A percentile compares a stretch with the other conserved stretches of the same genome.
Conservation (phyloP, 2,113 vertebrate species). For the Podarcis raffonei region DNA sequence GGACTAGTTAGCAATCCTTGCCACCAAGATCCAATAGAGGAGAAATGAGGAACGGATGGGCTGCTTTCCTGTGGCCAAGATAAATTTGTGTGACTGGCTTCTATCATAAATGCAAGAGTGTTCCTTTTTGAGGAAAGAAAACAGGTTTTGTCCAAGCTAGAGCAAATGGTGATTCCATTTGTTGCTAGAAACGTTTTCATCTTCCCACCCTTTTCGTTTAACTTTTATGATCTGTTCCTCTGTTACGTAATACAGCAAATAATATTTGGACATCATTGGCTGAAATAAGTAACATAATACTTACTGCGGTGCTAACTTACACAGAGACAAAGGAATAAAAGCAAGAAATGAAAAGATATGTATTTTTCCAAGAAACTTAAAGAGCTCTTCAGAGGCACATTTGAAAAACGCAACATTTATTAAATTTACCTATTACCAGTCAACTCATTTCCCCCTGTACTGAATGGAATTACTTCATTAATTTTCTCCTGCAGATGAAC, state of each 20-base stretch:
- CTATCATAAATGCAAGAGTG: constrained; percentile 33
- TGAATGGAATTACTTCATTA: constrained; percentile 2
- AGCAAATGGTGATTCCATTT: constrained; percentile 51
- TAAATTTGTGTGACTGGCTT: constrained; percentile 33
- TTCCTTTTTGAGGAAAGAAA: constrained; percentile 34
- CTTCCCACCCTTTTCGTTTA: constrained; percentile 31
- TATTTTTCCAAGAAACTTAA: constrained; percentile 43
- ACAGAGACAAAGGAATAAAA: constrained; percentile 26
- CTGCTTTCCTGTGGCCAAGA: constrained; percentile 55
- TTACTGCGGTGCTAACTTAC: constrained; percentile 20
- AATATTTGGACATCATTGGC: constrained; percentile 41
- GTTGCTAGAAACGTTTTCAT: constrained; percentile 37
- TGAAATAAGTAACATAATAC: constrained; percentile 31
- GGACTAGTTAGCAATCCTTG: constrained; percentile 29
- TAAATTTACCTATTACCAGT: constrained; percentile 35
- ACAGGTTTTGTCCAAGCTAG: constrained; percentile 28
- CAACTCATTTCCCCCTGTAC: not conserved
- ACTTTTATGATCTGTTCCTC: constrained; percentile 27
- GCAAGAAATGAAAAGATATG: constrained; percentile 32
- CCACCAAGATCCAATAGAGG: constrained; percentile 27
- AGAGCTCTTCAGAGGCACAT: constrained; percentile 19
- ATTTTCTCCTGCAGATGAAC: constrained; percentile 37
- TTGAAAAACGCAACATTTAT: constrained; percentile 42
- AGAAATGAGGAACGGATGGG: not conserved
- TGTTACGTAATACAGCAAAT: not conserved